Evolutionary conservation across 2,888 invertebrate species (phyloP), one percentile per base, ranked within the genome.

Genomic region (Eristalinus sepulchralis): DNA sequence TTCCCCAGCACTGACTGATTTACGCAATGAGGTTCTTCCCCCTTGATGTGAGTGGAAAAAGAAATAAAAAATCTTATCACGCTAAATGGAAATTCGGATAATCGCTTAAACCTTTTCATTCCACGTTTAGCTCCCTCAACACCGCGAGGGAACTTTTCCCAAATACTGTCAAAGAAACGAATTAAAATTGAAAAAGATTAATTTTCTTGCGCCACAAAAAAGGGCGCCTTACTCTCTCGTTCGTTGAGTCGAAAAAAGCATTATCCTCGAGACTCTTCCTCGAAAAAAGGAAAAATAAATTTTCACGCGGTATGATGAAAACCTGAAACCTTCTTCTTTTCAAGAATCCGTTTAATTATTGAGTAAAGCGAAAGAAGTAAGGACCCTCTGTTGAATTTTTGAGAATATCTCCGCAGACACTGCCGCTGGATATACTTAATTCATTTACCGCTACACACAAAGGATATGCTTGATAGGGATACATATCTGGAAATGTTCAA

Each of bases 401-500:
- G 10, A 34, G 0, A 2, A 27, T 13, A 3, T 57, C 31, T 20
- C 60, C 31, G 24, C 47, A 39, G 71, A 39, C 39, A 10, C 1
- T 39, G n/a, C 59, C 57, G 17, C 10, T 36, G 36, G 36, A 60
- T 70, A 5, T 20, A 11, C 36, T 59, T 70, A 70, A 70, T 60
- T 71, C 39, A 71, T 71, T 71, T 47, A 39, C 60, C 60, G 60
- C 47, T 60, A 31, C 20, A 47, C 39, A 57, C 47, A 60, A 60
- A 71, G 59, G 71, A n/a, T 60, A 60, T 31, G 60, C 60, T 71
- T 31, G 20, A 62, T 20, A 39, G 60, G 64, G 20, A n/a, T n/a
- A n/a, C n/a, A 27, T 71, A 71, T 60, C 71, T 60, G 72, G 72
- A 63, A 72, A 63, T 72, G 53, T 63, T 63, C 63, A 72, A 72